Evolutionary conservation across 2,888 invertebrate species (phyloP).

Genomic region (Temnothorax ravouxi): DNA sequence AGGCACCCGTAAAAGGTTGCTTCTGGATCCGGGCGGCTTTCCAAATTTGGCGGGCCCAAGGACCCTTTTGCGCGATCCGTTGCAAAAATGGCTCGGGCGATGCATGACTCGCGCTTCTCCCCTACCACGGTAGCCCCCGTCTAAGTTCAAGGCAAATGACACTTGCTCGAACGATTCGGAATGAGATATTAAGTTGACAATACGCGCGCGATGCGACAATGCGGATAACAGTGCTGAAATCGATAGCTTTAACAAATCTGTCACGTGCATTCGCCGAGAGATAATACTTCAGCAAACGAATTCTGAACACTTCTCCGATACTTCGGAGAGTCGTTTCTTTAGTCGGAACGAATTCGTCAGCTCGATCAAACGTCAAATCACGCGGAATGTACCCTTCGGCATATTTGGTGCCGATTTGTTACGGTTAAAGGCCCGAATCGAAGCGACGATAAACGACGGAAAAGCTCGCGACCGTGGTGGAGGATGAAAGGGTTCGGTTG

Average conservation of each 20-base stretch:
- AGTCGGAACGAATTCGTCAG: neutral
- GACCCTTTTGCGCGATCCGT: constrained; percentile 75
- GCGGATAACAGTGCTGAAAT: neutral
- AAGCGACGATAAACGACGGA: constrained; percentile 36
- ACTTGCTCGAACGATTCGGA: constrained; percentile 46
- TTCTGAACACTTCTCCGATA: neutral
- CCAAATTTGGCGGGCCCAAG: constrained; percentile 82
- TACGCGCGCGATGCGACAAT: neutral
- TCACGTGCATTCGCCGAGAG: neutral
- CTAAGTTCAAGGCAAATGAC: constrained; percentile 81
- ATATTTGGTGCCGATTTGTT: constrained; percentile 17
- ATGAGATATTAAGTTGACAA: neutral
- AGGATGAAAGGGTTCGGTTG: constrained; percentile 33
- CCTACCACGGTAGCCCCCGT: constrained; percentile 61
- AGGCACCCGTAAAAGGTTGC: constrained; percentile 80
- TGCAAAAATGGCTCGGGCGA: constrained; percentile 78
- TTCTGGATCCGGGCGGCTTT: constrained; percentile 78
- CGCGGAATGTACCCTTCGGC: neutral
- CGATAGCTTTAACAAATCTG: neutral
- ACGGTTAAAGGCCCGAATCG: constrained; percentile 26
- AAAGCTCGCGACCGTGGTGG: constrained; percentile 18
- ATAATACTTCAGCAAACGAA: neutral
- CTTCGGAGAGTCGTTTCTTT: neutral
- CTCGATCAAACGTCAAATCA: neutral
- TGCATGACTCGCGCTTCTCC: constrained; percentile 71